Base-by-base conservation (phyloP, 2,888 invertebrate species). In the Rhyacophila evoluta region DNA sequence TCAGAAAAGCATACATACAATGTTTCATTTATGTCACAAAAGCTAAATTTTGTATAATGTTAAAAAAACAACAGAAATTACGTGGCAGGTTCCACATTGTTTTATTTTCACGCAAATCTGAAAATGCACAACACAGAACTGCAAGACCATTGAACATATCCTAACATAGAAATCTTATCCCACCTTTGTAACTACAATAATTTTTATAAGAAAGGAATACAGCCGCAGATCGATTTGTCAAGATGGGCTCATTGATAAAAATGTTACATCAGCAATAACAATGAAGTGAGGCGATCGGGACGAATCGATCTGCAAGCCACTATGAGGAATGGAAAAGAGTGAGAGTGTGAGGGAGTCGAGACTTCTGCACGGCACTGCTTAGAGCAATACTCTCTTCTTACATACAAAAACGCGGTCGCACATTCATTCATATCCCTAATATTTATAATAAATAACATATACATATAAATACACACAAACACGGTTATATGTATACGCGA, bases 191-290 rank as follows among this genome's bases (percentile, higher is more conserved):
- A 75, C 80, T 79, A 79, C 37, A 78, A 70, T 75, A 71, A 75
- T 80, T 75, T 77, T 79, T 76, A 75, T 79, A 12, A 81, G 81
- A 81, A 79, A 81, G 81, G 81, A 81, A 79, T 79, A 78, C 73
- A 74, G 72, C 79, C n/a, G 27, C 25, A 28, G 68, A 41, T 74
- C 39, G 74, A 39, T 55, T 19, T 19, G 6, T 10, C 19, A 6
- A 1, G 55, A 55, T 25, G 12, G n/a, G 11, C 8, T 38, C 10
- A 27, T 15, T n/a, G n/a, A n/a, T n/a, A n/a, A n/a, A n/a, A n/a
- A n/a, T n/a, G n/a, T n/a, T n/a, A n/a, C n/a, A n/a, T n/a, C n/a
- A n/a, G n/a, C n/a, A n/a, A n/a, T n/a, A n/a, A n/a, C 12, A 33
- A 15, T 38, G 5, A 41, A 39, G 39, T 12, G 27, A 19, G 6